A percentile compares a stretch with the other conserved stretches of the same genome.
phyloP scores from a whole-genome alignment of 2,888 invertebrate species.

The Epistrophella euchroma region DNA sequence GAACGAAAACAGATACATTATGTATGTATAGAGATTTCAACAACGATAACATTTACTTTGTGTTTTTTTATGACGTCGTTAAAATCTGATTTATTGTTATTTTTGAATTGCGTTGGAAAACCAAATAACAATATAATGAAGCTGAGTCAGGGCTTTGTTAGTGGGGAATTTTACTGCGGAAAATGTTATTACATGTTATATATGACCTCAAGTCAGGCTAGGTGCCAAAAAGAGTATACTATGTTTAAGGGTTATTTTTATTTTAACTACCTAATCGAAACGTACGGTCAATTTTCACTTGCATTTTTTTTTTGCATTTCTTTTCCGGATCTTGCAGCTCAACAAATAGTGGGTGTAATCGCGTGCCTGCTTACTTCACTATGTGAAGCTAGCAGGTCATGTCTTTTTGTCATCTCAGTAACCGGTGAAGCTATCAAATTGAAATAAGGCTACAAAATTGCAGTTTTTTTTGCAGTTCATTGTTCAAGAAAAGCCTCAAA shows the following conservation, averaged over 20 bases:
- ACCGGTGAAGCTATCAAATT: too few species aligned
- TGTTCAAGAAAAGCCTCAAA: too few species aligned
- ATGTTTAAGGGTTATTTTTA: background rate
- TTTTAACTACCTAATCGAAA: background rate
- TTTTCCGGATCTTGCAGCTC: too few species aligned
- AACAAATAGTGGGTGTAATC: too few species aligned
- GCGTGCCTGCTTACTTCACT: too few species aligned
- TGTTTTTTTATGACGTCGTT: slow-evolving; percentile 22
- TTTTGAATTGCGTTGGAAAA: slow-evolving; percentile 16
- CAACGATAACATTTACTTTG: slow-evolving; percentile 20
- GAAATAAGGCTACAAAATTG: too few species aligned
- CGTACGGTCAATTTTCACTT: too few species aligned
- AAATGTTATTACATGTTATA: background rate
- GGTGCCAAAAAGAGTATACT: background rate
- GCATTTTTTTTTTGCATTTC: too few species aligned
- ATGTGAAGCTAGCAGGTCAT: too few species aligned
- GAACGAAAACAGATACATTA: slow-evolving; percentile 7
- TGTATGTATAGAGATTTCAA: background rate
- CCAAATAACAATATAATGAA: background rate
- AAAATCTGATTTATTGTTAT: slow-evolving; percentile 32
- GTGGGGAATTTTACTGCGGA: background rate
- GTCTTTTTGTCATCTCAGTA: too few species aligned
- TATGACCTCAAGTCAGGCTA: background rate
- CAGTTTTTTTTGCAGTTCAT: too few species aligned
- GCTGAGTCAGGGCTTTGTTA: background rate